These are phyloP conservation scores for Aethina tumida DNA, from an alignment of 1,140 invertebrate genomes.

Conservation along the genomic window DNA sequence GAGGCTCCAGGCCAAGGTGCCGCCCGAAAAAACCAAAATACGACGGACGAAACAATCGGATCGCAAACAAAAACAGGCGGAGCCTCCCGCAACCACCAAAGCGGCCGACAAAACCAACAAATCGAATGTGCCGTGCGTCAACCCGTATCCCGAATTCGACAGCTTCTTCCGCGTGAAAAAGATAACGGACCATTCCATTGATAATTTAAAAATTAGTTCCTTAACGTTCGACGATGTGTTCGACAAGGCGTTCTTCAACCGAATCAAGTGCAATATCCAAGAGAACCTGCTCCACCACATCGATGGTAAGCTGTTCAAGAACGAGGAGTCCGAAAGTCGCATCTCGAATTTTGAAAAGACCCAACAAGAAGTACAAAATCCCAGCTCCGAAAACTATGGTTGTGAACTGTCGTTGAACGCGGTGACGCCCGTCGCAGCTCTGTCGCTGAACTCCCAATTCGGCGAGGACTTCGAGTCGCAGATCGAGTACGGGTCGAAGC, in stretches of 20 bases:
- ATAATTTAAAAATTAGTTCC: constrained; percentile 34
- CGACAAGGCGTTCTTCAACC: constrained; percentile 48
- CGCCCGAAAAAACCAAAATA: constrained; percentile 13
- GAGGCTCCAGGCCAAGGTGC: constrained; percentile 22
- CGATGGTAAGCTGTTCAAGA: constrained; percentile 47
- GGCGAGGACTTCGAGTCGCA: constrained; percentile 34
- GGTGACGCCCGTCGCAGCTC: constrained; percentile 39
- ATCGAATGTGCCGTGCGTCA: constrained; percentile 18
- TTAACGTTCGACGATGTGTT: constrained; percentile 38
- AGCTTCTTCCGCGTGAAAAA: constrained; percentile 32
- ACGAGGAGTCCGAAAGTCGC: constrained; percentile 28
- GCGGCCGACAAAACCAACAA: constrained; percentile 19
- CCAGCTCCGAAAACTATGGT: constrained; percentile 25
- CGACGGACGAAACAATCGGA: constrained; percentile 11
- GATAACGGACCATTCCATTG: constrained; percentile 36
- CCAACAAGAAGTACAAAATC: constrained; percentile 21
- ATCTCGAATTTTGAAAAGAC: constrained; percentile 34
- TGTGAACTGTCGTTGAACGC: constrained; percentile 42
- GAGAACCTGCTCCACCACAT: constrained; percentile 53
- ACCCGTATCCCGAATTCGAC: constrained; percentile 33
- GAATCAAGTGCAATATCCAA: constrained; percentile 49
- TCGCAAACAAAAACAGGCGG: constrained; percentile 8
- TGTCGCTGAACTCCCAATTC: constrained; percentile 26
- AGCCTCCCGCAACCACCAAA: constrained; percentile 14
- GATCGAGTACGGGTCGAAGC: constrained; percentile 34